Evolutionary conservation across 1,140 invertebrate genomes (phyloP).

Genomic region (Drosophila suzukii): DNA sequence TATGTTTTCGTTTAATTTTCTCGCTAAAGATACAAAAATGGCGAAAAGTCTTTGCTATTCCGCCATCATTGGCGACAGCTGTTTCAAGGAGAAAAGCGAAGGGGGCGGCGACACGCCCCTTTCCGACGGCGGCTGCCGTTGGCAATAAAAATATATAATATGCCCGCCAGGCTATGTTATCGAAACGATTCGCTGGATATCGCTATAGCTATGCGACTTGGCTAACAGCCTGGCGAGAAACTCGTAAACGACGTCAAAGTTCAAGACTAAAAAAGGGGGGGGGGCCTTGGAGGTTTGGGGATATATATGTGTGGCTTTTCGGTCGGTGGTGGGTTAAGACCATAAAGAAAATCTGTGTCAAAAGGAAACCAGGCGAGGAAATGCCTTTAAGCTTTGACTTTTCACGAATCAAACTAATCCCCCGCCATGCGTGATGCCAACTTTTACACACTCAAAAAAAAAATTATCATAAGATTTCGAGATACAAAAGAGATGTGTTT

Average conservation of each 20-base stretch:
- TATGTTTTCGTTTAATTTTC: constrained; percentile 82
- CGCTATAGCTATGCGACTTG: constrained; percentile 5
- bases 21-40: constrained; percentile 71
- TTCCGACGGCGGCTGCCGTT: constrained; percentile 33
- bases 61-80: constrained; percentile 75
- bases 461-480: not conserved
- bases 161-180: constrained; percentile 68
- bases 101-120: constrained; percentile 29
- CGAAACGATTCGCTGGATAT: constrained; percentile 49
- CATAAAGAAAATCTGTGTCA: constrained; percentile 66
- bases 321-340: constrained; percentile 38
- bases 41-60: constrained; percentile 43
- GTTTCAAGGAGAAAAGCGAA: constrained; percentile 30
- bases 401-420: constrained; percentile 44
- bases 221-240: constrained; percentile 44
- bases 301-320: not conserved
- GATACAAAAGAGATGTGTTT: not conserved
- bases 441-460: no score
- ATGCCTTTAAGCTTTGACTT: constrained; percentile 59
- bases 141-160: constrained; percentile 75
- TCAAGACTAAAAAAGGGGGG: constrained; percentile 30
- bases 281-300: not conserved
- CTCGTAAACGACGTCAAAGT: constrained; percentile 52
- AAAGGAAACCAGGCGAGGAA: constrained; percentile 43
- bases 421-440: constrained; percentile 14